phyloP scores from a whole-genome alignment of 2,888 invertebrate species.

The Scelioninae gen. 1 region DNA sequence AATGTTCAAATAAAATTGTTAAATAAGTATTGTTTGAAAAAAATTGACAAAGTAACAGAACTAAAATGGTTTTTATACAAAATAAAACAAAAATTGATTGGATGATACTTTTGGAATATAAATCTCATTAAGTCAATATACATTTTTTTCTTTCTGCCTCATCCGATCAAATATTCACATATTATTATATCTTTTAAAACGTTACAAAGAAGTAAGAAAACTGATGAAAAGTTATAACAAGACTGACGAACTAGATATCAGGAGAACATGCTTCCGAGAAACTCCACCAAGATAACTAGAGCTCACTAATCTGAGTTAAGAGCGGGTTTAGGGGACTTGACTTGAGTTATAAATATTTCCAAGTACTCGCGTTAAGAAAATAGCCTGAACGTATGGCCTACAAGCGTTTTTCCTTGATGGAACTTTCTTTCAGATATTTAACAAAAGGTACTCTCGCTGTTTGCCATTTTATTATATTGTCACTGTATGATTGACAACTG shows the following conservation, averaged over 20 bases:
- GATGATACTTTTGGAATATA: not conserved
- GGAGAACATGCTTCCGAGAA: conserved; percentile 33
- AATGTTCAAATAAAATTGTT: not conserved
- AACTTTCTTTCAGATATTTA: conserved; percentile 46
- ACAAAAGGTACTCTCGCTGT: conserved; percentile 48
- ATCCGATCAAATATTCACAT: not conserved
- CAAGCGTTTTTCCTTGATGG: conserved; percentile 27
- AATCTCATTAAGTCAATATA: not conserved
- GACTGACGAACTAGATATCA: conserved; percentile 36
- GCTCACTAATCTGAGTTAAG: conserved; percentile 59
- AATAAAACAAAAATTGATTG: too few species aligned
- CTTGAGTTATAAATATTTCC: conserved; percentile 58
- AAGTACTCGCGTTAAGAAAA: conserved; percentile 28
- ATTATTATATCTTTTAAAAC: not conserved
- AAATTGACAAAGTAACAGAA: too few species aligned
- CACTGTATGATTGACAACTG: conserved; percentile 33
- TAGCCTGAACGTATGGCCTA: conserved; percentile 28
- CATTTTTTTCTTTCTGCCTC: not conserved
- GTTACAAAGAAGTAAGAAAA: conserved; percentile 31
- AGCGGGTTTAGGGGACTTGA: conserved; percentile 44
- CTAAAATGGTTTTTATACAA: too few species aligned
- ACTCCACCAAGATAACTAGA: conserved; percentile 48
- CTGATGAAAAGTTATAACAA: conserved; percentile 36
- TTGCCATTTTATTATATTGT: conserved; percentile 42
- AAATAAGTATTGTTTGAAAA: too few species aligned